Conservation (phyloP, 2,797 vertebrate species). For the Falco columbarius region DNA sequence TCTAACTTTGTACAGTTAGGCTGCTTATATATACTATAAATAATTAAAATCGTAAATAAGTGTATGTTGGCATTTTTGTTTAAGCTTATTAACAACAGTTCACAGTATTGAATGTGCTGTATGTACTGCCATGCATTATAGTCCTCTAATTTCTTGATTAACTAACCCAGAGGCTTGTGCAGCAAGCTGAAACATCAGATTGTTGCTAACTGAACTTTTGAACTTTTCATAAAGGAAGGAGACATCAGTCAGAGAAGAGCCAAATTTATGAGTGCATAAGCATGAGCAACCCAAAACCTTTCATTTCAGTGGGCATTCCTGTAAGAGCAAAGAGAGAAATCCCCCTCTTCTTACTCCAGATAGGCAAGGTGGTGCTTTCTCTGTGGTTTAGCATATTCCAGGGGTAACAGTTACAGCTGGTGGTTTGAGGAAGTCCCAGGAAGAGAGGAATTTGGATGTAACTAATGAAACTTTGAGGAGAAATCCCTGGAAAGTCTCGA, state of each 20-base stretch:
- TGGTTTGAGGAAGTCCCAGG: neutral
- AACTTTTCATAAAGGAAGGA: conserved; percentile 11
- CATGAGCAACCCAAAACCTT: neutral
- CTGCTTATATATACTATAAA: neutral
- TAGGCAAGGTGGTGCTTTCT: neutral
- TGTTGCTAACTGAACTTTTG: conserved; percentile 29
- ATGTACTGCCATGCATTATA: neutral
- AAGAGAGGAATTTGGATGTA: neutral
- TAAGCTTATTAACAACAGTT: neutral
- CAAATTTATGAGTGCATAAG: neutral
- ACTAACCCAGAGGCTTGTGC: neutral
- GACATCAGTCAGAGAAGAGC: neutral
- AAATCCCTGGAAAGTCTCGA: neutral
- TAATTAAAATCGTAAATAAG: conserved; percentile 36
- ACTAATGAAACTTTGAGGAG: neutral
- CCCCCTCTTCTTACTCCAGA: neutral
- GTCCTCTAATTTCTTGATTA: neutral
- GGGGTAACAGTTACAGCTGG: neutral
- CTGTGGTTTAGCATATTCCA: neutral
- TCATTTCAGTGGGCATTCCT: neutral
- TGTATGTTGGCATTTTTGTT: neutral
- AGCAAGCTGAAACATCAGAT: neutral
- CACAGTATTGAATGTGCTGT: neutral
- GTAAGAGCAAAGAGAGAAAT: neutral
- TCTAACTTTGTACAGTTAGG: conserved; percentile 14